phyloP scores from a whole-genome alignment of 2,797 vertebrate genomes.

The Rhabdophis nuchalis region DNA sequence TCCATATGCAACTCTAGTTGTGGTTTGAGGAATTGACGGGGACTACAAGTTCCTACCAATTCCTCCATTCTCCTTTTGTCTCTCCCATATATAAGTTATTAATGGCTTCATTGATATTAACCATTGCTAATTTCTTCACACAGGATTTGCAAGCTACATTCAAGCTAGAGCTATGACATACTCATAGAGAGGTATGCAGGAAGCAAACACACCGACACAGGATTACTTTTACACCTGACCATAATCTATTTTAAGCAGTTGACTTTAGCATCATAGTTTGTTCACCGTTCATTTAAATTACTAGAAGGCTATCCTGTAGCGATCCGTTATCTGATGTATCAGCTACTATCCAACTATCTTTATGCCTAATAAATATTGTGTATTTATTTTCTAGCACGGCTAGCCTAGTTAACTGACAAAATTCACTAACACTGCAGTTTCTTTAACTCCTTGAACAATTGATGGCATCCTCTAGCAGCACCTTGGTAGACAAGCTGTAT shows the following conservation, averaged over 20 bases:
- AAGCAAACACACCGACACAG: slow-evolving; percentile 37
- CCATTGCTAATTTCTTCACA: not conserved
- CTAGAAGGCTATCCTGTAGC: slow-evolving; percentile 12
- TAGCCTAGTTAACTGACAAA: slow-evolving; percentile 34
- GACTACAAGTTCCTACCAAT: not conserved
- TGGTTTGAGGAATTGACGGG: not conserved
- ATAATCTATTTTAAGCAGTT: not conserved
- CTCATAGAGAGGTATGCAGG: not conserved
- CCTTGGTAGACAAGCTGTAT: slow-evolving; percentile 40
- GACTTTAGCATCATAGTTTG: slow-evolving; percentile 46
- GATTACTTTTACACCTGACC: not conserved
- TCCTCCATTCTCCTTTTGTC: not conserved
- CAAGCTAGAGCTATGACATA: not conserved
- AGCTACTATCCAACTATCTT: not conserved
- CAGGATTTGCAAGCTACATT: not conserved
- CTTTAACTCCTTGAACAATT: slow-evolving; percentile 56
- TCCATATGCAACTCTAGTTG: not conserved
- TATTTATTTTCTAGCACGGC: slow-evolving; percentile 38
- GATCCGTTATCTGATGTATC: not conserved
- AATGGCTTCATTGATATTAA: not conserved
- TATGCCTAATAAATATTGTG: not conserved
- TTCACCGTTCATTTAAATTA: slow-evolving; percentile 40
- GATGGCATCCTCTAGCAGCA: slow-evolving; percentile 48
- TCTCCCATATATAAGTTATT: not conserved
- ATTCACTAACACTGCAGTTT: slow-evolving; percentile 54